Percentiles rank a stretch among this genome's conserved stretches.
phyloP scores from a whole-genome alignment of 2,888 invertebrate species.

The Gymnosoma rotundatum region DNA sequence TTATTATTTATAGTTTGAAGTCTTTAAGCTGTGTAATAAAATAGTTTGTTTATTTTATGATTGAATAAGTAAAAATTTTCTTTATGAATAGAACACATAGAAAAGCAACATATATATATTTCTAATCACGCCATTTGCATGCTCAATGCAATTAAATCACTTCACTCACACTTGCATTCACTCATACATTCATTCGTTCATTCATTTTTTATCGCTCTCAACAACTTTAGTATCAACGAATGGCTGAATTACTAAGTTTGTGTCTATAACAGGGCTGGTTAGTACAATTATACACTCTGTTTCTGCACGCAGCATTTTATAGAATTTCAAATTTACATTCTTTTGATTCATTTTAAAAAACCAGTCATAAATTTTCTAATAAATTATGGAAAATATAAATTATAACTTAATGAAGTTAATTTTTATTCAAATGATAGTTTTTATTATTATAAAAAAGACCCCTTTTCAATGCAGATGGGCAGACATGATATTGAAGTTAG shows the following conservation, averaged over 20 bases:
- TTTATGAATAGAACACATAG: background rate
- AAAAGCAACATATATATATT: conserved; percentile 71
- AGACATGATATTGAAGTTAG: too few species aligned
- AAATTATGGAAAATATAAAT: too few species aligned
- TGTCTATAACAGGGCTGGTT: too few species aligned
- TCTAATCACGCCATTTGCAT: conserved; percentile 73
- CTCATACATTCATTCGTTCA: background rate
- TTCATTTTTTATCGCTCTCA: conserved; percentile 34
- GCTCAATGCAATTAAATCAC: conserved; percentile 71
- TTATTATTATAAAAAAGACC: too few species aligned
- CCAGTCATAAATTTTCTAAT: too few species aligned
- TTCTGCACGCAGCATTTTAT: too few species aligned
- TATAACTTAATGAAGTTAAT: too few species aligned
- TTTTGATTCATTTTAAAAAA: too few species aligned
- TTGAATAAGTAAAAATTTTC: conserved; percentile 71
- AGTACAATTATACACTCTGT: too few species aligned
- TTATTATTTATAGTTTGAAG: conserved; percentile 11
- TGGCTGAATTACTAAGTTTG: background rate
- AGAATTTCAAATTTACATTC: too few species aligned
- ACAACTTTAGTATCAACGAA: conserved; percentile 52
- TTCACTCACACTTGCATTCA: conserved; percentile 34
- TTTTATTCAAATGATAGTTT: too few species aligned
- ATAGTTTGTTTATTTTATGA: conserved; percentile 73
- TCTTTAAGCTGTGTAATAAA: conserved; percentile 69
- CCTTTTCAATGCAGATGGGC: too few species aligned